Evolutionary conservation across 2,888 invertebrate genomes (phyloP), one percentile per base, ranked within the genome.

Genomic region (Pristionchus exspectatus): DNA sequence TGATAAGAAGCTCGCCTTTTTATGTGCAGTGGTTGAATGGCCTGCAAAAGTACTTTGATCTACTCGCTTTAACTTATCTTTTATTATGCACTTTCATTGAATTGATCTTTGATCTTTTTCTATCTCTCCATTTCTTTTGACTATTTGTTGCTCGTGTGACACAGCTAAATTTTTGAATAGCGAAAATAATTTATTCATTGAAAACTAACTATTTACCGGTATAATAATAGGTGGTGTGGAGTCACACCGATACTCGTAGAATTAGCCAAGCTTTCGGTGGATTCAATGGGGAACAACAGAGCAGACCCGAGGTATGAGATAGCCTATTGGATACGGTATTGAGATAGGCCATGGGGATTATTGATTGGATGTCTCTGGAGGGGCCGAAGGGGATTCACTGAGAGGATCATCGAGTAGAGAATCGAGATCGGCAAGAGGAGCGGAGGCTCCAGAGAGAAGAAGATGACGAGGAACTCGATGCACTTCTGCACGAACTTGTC

Each of bases 401-500:
- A 74, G 50, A 18, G 87, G 30, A 27, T 44, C 88, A 44, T 88
- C 88, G 21, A 81, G 33, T 9, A 88, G 81, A 81, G 69, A 66
- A 14, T 88, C 88, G 14, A 77, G n/a, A 38, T 88, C 88, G n/a
- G 88, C 88, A 4, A 88, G 88, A 38, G 88, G 88, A 38, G 88
- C 88, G 5, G 33, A 33, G 14, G 21, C n/a, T 18, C 63, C 81
- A 38, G 24, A 18, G 14, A 54, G 12, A 56, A 87, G 18, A 10
- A 56, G 59, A 27, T 50, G 59, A 33, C 77, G 77, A 33, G 88
- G 88, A 24, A 63, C 44, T 30, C 88, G 81, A 50, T 88, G 88
- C 33, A 88, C 88, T 44, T 88, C 88, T 3, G 88, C 88, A 18
- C 44, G 81, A 18, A 87, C 87, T 72, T 87, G 59, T 59, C 87